These are phyloP conservation scores for Heterohyrax brucei DNA, from an alignment of 2,797 vertebrate species.

Conservation along the genomic window DNA sequence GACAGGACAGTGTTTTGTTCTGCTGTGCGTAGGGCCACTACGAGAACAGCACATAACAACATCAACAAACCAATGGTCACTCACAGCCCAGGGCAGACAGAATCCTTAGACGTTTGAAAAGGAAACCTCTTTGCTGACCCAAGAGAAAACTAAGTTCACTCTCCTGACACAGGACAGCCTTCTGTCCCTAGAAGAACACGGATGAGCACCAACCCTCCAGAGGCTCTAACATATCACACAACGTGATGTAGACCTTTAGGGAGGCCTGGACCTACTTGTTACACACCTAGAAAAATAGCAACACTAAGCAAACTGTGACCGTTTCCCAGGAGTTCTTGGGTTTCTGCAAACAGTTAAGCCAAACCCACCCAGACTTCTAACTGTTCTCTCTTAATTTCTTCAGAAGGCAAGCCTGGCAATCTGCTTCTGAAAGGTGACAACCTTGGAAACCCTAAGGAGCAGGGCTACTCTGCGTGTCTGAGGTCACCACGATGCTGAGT, in stretches of 20 bases:
- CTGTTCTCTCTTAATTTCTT: too few species aligned
- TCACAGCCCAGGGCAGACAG: neutral
- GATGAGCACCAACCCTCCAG: neutral
- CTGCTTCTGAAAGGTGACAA: neutral
- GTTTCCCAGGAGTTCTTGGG: neutral
- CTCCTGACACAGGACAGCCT: neutral
- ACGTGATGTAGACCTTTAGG: neutral
- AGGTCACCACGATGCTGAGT: too few species aligned
- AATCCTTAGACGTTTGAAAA: slow-evolving; percentile 3
- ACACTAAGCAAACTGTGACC: neutral
- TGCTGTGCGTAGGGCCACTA: too few species aligned
- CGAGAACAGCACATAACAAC: too few species aligned
- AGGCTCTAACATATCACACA: neutral
- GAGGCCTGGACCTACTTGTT: neutral
- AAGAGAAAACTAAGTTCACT: neutral
- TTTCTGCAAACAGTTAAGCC: neutral
- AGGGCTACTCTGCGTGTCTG: neutral
- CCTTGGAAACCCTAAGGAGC: neutral
- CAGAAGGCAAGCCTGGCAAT: neutral
- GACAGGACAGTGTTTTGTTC: too few species aligned
- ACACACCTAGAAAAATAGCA: neutral
- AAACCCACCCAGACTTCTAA: too few species aligned
- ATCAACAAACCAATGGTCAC: neutral
- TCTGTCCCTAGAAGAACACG: neutral
- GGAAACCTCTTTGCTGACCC: neutral